phyloP scores from a whole-genome alignment of 2,113 vertebrate genomes.

The Pogona vitticeps region DNA sequence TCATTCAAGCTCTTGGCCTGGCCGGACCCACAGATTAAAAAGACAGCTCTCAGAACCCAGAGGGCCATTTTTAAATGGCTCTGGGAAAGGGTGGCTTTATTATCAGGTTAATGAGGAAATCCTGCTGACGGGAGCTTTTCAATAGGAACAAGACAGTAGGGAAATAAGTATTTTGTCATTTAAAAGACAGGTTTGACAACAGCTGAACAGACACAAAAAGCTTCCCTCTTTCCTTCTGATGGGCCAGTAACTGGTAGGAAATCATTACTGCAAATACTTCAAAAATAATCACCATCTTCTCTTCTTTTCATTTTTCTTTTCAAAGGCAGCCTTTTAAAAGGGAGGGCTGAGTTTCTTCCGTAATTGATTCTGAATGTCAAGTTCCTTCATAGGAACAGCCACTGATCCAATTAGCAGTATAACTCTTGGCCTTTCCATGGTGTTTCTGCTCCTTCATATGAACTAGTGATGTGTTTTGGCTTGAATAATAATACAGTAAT shows the following conservation, averaged over 20 bases:
- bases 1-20: conserved; percentile 15
- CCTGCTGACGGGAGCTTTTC: conserved; percentile 4
- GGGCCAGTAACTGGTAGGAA: background rate
- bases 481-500: conserved; percentile 13
- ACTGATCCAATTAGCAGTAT: conserved; percentile 32
- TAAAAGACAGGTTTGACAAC: conserved; percentile 26
- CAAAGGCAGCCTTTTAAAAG: conserved; percentile 37
- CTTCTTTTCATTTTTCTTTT: background rate
- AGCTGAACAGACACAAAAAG: conserved; percentile 31
- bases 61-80: conserved; percentile 15
- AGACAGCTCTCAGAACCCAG: background rate
- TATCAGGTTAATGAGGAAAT: conserved; percentile 29
- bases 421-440: conserved; percentile 21
- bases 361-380: conserved; percentile 45
- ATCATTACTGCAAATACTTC: conserved; percentile 47
- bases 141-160: background rate
- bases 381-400: conserved; percentile 43
- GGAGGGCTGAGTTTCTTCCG: conserved; percentile 43
- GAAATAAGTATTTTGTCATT: conserved; percentile 15
- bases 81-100: conserved; percentile 28
- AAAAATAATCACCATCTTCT: conserved; percentile 24
- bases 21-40: background rate
- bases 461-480: conserved; percentile 13
- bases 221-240: background rate
- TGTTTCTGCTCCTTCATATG: background rate